A percentile compares a stretch with the other conserved stretches of the same genome.
Conservation (phyloP, 23 tunicate genomes). For the Phallusia fumigata region DNA sequence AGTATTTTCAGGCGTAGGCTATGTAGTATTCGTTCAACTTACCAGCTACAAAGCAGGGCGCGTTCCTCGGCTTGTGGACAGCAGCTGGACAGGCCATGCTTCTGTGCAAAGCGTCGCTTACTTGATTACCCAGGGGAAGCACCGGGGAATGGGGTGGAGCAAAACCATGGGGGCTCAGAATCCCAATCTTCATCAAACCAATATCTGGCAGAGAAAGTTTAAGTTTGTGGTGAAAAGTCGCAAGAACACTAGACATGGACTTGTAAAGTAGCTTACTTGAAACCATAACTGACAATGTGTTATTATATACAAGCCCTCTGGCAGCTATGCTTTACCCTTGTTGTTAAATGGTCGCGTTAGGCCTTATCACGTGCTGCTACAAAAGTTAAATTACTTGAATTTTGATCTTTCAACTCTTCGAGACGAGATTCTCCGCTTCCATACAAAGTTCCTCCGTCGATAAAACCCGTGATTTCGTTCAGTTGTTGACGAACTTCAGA, state of each 20-base stretch:
- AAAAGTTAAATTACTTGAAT: constrained; percentile 70
- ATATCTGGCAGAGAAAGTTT: not conserved
- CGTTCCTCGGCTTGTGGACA: constrained; percentile 30
- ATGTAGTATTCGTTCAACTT: no score
- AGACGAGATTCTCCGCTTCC: constrained; percentile 48
- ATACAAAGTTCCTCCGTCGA: constrained; percentile 78
- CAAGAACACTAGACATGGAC: no score
- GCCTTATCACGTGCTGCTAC: no score
- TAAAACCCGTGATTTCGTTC: constrained; percentile 53
- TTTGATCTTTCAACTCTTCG: constrained; percentile 45
- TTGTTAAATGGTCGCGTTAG: no score
- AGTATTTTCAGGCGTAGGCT: no score
- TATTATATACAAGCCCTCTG: no score
- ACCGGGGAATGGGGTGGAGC: constrained; percentile 37
- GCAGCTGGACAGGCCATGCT: constrained; percentile 22
- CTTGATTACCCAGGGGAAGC: constrained; percentile 37
- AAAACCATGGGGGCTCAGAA: constrained; percentile 15
- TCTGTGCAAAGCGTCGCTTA: not conserved
- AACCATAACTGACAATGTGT: no score
- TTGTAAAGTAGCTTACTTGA: no score
- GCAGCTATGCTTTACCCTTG: no score
- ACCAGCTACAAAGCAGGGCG: constrained; percentile 57
- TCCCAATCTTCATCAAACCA: constrained; percentile 9
- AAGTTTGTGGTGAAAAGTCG: no score
- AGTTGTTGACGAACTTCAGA: constrained; percentile 46